Evolutionary conservation across 2,797 vertebrate species (phyloP).

Genomic region (Bradypodion pumilum): DNA sequence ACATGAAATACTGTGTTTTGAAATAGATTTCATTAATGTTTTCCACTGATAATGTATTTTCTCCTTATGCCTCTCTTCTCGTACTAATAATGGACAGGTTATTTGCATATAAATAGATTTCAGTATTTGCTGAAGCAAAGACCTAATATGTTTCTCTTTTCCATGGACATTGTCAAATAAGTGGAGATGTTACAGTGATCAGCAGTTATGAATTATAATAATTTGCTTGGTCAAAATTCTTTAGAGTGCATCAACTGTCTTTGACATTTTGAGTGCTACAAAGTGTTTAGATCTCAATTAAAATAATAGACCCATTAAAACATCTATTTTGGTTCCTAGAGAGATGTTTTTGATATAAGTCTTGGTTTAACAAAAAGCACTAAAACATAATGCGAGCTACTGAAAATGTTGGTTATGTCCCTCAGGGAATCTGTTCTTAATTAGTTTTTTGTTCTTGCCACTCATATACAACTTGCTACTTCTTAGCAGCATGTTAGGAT

Average conservation of each 20-base stretch:
- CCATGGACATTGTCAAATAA: slow-evolving; percentile 64
- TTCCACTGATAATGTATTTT: slow-evolving; percentile 89
- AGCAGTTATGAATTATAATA: slow-evolving; percentile 61
- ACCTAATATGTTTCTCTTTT: slow-evolving; percentile 63
- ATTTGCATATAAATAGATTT: slow-evolving; percentile 98
- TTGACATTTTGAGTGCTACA: slow-evolving; percentile 34
- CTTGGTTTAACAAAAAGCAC: slow-evolving; percentile 66
- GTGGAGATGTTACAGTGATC: slow-evolving; percentile 62
- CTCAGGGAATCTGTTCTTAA: slow-evolving; percentile 74
- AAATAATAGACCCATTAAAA: slow-evolving; percentile 12
- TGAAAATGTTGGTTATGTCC: slow-evolving; percentile 72
- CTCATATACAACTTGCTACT: slow-evolving; percentile 54
- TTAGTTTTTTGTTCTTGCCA: slow-evolving; percentile 63
- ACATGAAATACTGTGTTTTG: slow-evolving; percentile 85
- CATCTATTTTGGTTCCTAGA: neutral
- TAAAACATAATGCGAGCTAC: slow-evolving; percentile 65
- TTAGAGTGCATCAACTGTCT: slow-evolving; percentile 27
- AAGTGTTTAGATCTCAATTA: slow-evolving; percentile 42
- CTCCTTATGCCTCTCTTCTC: slow-evolving; percentile 79
- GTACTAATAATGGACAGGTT: slow-evolving; percentile 82
- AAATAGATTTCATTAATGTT: slow-evolving; percentile 88
- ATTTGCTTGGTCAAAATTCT: slow-evolving; percentile 60
- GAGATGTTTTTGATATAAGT: slow-evolving; percentile 69
- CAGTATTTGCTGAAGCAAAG: slow-evolving; percentile 81
- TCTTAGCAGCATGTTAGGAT: slow-evolving; percentile 51